Percentiles rank a stretch among this genome's conserved stretches.
Conservation (phyloP, 2,113 vertebrate species). For the Penelope pileata region DNA sequence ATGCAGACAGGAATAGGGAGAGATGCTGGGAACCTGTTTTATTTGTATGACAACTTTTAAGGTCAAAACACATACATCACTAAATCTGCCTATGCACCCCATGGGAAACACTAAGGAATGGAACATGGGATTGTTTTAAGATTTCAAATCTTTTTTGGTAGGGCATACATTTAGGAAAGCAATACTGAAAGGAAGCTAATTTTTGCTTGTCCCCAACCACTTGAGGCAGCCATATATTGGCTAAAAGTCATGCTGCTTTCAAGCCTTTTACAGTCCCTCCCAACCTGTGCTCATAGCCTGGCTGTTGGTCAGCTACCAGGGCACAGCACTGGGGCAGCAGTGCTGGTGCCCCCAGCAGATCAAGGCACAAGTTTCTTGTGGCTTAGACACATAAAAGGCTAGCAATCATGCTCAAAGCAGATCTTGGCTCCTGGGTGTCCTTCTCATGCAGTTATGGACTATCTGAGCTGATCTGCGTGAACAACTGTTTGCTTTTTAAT, state of each 20-base stretch:
- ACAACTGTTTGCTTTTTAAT: neutral
- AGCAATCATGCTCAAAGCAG: neutral
- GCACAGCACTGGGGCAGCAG: neutral
- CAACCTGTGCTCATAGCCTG: neutral
- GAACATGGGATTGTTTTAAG: no score
- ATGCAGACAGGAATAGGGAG: neutral
- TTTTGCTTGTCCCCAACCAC: neutral
- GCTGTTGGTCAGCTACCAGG: neutral
- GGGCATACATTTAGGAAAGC: neutral
- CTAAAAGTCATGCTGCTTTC: neutral
- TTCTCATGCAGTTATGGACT: neutral
- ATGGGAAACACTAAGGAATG: neutral
- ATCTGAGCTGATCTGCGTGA: neutral
- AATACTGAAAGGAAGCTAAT: neutral
- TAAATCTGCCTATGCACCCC: neutral
- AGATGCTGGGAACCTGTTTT: neutral
- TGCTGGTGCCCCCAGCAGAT: no score
- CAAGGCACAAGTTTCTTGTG: neutral
- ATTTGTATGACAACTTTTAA: no score
- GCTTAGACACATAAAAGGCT: no score
- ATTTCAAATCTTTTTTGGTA: no score
- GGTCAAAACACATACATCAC: neutral
- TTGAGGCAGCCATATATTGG: neutral
- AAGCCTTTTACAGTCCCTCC: neutral
- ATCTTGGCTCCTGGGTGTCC: neutral